A percentile compares a stretch with the other conserved stretches of the same genome.
Evolutionary conservation across 2,888 invertebrate species (phyloP).

Genomic region (Amblyjoppa fuscipennis): DNA sequence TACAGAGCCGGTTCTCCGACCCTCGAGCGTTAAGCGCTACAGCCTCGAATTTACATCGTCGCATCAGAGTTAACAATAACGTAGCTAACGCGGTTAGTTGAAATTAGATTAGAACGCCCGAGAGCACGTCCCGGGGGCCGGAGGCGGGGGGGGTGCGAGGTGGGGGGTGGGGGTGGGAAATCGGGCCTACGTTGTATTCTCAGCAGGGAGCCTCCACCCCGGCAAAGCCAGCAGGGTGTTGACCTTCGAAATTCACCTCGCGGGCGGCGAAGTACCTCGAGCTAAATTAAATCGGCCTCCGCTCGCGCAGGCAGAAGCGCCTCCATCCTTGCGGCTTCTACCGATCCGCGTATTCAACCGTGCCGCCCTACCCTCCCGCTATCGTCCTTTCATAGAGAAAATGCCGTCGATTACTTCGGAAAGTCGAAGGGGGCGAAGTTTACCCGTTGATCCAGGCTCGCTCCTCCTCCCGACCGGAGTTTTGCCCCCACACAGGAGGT

Average conservation of each 20-base stretch:
- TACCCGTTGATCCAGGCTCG: conserved; percentile 37
- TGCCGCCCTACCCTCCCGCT: conserved; percentile 38
- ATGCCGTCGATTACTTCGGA: conserved; percentile 62
- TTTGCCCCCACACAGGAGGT: conserved; percentile 31
- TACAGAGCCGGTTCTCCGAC: conserved; percentile 13
- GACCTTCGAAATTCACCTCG: conserved; percentile 66
- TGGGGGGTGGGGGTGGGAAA: conserved; percentile 3
- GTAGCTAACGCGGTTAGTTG: conserved; percentile 60
- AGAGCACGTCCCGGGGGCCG: conserved; percentile 39
- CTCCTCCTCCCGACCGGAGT: conserved; percentile 28
- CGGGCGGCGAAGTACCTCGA: conserved; percentile 53
- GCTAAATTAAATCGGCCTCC: conserved; percentile 62
- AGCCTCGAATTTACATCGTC: conserved; percentile 60
- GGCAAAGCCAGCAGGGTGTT: conserved; percentile 49
- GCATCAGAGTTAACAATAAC: conserved; percentile 67
- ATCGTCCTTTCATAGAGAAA: conserved; percentile 56
- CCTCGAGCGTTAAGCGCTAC: conserved; percentile 40
- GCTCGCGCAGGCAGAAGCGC: conserved; percentile 48
- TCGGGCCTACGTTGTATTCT: neutral
- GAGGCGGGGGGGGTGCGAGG: neutral
- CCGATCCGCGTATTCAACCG: conserved; percentile 70
- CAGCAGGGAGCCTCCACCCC: neutral
- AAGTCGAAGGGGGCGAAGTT: conserved; percentile 59
- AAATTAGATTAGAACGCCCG: conserved; percentile 69
- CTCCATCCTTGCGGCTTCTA: conserved; percentile 61